A percentile compares a stretch with the other conserved stretches of the same genome.
These are phyloP conservation scores for Stratiomys singularior DNA, from an alignment of 2,888 invertebrate genomes.

Conservation along the genomic window DNA sequence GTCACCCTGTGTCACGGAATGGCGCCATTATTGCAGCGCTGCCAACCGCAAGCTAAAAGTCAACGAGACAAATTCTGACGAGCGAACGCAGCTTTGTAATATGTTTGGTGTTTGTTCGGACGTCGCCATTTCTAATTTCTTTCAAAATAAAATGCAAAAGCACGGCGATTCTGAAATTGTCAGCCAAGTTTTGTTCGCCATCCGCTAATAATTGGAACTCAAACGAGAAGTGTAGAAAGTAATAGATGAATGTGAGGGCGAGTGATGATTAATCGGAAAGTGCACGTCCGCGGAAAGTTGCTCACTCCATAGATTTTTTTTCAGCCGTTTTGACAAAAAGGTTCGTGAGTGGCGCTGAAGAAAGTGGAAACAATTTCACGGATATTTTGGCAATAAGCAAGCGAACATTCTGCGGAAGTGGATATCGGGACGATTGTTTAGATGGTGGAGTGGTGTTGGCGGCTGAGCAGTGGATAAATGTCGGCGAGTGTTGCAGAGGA, in stretches of 20 bases:
- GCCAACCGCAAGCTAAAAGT: constrained; percentile 17
- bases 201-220: constrained; percentile 31
- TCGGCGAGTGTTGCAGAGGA: constrained; percentile 10
- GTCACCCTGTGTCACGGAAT: constrained; percentile 18
- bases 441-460: neutral
- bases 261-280: constrained; percentile 30
- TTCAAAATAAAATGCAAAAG: constrained; percentile 55
- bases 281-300: constrained; percentile 39
- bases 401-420: constrained; percentile 14
- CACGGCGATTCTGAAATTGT: constrained; percentile 34
- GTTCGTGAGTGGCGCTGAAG: constrained; percentile 45
- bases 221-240: constrained; percentile 22
- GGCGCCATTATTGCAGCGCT: constrained; percentile 32
- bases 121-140: constrained; percentile 57
- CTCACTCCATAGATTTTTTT: constrained; percentile 42
- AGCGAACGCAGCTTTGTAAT: constrained; percentile 44
- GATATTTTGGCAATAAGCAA: constrained; percentile 27
- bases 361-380: constrained; percentile 35
- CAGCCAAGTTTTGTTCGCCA: constrained; percentile 47
- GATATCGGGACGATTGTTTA: neutral
- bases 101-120: constrained; percentile 57
- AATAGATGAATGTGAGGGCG: neutral
- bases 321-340: constrained; percentile 46
- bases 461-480: neutral
- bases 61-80: constrained; percentile 40